phyloP scores from a whole-genome alignment of 2,113 vertebrate genomes.

The Lota lota region DNA sequence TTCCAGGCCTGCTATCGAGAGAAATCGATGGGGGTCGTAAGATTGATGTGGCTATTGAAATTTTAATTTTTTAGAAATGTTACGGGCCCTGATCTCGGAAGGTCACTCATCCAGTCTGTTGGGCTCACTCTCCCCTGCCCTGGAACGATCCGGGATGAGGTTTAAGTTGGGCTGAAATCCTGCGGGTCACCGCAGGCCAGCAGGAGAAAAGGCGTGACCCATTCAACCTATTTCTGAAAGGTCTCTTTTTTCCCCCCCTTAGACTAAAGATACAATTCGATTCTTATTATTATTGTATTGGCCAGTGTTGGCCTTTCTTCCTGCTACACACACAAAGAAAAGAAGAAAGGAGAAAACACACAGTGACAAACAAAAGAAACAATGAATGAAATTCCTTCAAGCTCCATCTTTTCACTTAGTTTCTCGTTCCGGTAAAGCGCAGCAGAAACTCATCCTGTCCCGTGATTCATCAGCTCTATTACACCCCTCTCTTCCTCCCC shows the following conservation, averaged over 20 bases:
- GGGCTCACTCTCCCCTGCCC: not conserved
- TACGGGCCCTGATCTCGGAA: slow-evolving; percentile 41
- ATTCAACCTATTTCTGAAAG: no score
- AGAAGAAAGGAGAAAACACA: no score
- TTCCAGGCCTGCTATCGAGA: slow-evolving; percentile 59
- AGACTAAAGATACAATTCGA: no score
- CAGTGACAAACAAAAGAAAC: no score
- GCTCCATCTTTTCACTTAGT: no score
- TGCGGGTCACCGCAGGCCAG: no score
- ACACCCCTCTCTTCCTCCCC: slow-evolving; percentile 26
- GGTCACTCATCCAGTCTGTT: slow-evolving; percentile 44
- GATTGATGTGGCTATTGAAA: slow-evolving; percentile 69
- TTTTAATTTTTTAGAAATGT: slow-evolving; percentile 70
- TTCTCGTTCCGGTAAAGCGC: not conserved
- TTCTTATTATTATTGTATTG: no score
- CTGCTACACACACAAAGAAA: no score
- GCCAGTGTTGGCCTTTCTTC: no score
- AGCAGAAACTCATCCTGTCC: slow-evolving; percentile 15
- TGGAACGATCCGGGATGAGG: slow-evolving; percentile 11
- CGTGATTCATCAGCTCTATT: slow-evolving; percentile 44
- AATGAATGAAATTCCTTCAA: no score
- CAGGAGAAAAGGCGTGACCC: no score
- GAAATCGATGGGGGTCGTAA: slow-evolving; percentile 71
- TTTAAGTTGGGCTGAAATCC: not conserved
- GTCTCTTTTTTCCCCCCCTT: no score